Evolutionary conservation across 2,888 invertebrate species (phyloP).

Genomic region (Drosophila atripex): DNA sequence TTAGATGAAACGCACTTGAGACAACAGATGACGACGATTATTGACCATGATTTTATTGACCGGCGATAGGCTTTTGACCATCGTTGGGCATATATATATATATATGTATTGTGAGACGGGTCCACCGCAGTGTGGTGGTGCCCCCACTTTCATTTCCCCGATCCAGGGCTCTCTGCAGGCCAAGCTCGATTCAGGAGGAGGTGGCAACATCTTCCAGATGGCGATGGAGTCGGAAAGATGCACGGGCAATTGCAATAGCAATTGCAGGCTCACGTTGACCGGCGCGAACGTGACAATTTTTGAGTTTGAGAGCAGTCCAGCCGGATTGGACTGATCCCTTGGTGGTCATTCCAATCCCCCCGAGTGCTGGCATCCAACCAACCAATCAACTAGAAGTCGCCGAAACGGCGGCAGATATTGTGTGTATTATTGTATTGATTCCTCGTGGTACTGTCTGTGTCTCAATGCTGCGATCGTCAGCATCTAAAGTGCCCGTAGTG

Average conservation of each 20-base stretch:
- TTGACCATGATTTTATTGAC: conserved; percentile 66
- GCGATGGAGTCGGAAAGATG: conserved; percentile 26
- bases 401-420: conserved; percentile 23
- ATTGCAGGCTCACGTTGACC: conserved; percentile 26
- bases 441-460: conserved; percentile 77
- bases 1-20: conserved; percentile 83
- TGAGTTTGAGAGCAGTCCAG: conserved; percentile 30
- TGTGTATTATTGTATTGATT: conserved; percentile 48
- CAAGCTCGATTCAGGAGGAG: conserved; percentile 15
- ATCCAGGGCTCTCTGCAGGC: conserved; percentile 38
- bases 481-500: conserved; percentile 73
- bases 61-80: conserved; percentile 20
- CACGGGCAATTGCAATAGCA: background rate
- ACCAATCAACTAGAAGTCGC: conserved; percentile 14
- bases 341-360: conserved; percentile 6
- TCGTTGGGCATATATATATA: conserved; percentile 33
- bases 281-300: conserved; percentile 32
- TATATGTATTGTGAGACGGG: conserved; percentile 46
- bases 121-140: conserved; percentile 14
- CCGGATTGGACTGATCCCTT: conserved; percentile 4
- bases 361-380: conserved; percentile 22
- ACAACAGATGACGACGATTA: conserved; percentile 76
- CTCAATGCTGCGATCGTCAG: conserved; percentile 70
- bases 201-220: conserved; percentile 8
- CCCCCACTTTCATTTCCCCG: conserved; percentile 53